Evolutionary conservation across 2,797 vertebrate genomes (phyloP).

Genomic region (Agapornis canus): DNA sequence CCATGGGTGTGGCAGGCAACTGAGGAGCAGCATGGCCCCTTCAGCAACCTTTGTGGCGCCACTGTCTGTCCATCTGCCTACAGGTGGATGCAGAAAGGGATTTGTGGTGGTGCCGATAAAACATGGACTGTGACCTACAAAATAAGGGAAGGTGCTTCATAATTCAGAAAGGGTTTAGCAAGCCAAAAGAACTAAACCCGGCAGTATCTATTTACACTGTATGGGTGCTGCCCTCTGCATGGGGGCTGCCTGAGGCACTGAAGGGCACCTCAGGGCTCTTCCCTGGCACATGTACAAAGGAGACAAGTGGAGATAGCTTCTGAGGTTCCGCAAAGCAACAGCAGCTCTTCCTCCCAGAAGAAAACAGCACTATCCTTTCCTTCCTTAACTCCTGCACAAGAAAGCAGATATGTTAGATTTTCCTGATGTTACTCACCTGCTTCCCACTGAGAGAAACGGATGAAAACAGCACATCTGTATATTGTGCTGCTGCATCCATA

Average conservation of each 20-base stretch:
- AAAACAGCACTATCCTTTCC: not conserved
- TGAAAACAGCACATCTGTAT: not conserved
- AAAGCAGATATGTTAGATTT: not conserved
- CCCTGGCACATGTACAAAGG: accelerated
- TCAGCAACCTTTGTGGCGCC: accelerated
- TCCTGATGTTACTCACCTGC: not conserved
- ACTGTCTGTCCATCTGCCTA: not conserved
- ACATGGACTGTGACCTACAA: accelerated
- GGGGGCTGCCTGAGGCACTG: accelerated
- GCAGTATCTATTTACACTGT: not conserved
- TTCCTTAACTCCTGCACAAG: not conserved
- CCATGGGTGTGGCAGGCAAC: accelerated
- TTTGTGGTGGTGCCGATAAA: not conserved
- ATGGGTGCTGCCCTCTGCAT: accelerated
- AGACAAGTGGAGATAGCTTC: not conserved
- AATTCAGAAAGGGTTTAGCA: not conserved
- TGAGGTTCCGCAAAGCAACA: not conserved
- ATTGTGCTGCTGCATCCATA: not conserved
- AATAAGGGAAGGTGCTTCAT: not conserved
- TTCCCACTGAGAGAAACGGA: not conserved
- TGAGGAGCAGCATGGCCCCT: not conserved
- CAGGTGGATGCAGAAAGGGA: not conserved
- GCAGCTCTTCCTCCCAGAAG: not conserved
- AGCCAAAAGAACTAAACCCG: not conserved
- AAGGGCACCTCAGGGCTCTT: not conserved